Evolutionary conservation across 2,888 invertebrate genomes (phyloP).

Genomic region (Dasypolia templi): DNA sequence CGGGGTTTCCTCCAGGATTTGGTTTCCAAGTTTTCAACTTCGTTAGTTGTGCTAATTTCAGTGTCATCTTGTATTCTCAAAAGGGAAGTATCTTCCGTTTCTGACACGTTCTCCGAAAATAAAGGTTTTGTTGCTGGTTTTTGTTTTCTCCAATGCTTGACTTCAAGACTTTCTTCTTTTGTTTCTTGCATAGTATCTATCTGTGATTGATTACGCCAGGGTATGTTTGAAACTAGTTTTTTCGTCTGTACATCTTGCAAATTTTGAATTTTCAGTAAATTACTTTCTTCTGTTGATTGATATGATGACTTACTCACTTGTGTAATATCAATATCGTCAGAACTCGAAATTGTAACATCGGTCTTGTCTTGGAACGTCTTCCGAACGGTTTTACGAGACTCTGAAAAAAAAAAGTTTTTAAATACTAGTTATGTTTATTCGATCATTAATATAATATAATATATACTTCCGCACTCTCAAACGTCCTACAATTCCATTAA

Average conservation of each 20-base stretch:
- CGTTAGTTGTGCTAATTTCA: conserved; percentile 59
- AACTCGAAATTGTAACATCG: conserved; percentile 66
- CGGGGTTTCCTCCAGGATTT: conserved; percentile 55
- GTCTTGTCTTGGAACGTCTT: conserved; percentile 79
- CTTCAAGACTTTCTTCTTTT: conserved; percentile 68
- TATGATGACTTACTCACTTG: conserved; percentile 72
- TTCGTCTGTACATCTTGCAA: conserved; percentile 78
- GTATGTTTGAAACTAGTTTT: conserved; percentile 73
- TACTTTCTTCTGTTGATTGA: conserved; percentile 84
- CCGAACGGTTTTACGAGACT: conserved; percentile 75
- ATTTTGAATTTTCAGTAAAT: conserved; percentile 80
- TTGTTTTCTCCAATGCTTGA: conserved; percentile 77
- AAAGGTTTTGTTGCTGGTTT: conserved; percentile 55
- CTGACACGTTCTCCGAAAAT: conserved; percentile 59
- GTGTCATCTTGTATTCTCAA: conserved; percentile 62
- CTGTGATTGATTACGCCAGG: conserved; percentile 81
- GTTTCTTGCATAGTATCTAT: conserved; percentile 59
- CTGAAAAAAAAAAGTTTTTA: conserved; percentile 70
- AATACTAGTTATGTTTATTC: neutral
- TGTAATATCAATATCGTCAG: conserved; percentile 68
- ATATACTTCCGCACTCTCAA: conserved; percentile 1
- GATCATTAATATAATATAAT: neutral
- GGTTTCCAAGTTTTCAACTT: conserved; percentile 47
- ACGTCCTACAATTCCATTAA: neutral
- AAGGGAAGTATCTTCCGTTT: conserved; percentile 68